Evolutionary conservation across 2,888 invertebrate species (phyloP).

Genomic region (Euzetes globulus): DNA sequence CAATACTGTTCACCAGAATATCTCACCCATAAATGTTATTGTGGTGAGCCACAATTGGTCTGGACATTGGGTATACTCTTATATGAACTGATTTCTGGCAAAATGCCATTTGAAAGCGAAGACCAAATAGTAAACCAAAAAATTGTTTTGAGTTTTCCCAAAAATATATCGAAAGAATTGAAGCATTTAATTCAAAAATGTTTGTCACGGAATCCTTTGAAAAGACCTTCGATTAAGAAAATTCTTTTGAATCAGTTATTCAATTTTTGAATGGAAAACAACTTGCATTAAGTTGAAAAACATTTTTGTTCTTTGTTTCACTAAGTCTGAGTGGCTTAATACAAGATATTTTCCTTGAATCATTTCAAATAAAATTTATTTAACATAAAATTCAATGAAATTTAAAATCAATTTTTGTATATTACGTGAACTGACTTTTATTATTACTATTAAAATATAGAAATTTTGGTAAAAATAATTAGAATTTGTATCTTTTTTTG

Average conservation of each 20-base stretch:
- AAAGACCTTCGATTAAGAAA: conserved; percentile 48
- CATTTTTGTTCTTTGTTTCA: too few relatives aligned
- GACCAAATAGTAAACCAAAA: conserved; percentile 47
- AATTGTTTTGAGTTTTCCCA: conserved; percentile 39
- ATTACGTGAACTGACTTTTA: too few relatives aligned
- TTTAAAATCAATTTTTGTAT: too few relatives aligned
- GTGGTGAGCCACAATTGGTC: conserved; percentile 51
- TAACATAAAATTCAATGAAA: too few relatives aligned
- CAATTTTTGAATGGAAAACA: neutral
- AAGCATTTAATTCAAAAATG: conserved; percentile 50
- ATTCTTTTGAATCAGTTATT: neutral
- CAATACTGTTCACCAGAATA: conserved; percentile 56
- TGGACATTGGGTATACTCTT: conserved; percentile 54
- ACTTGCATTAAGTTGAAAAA: too few relatives aligned
- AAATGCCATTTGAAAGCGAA: conserved; percentile 54
- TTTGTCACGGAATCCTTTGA: conserved; percentile 47
- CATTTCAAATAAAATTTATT: too few relatives aligned
- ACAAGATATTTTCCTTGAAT: too few relatives aligned
- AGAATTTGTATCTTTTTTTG: too few relatives aligned
- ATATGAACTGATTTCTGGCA: conserved; percentile 54
- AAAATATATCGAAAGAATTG: conserved; percentile 45
- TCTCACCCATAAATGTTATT: conserved; percentile 50
- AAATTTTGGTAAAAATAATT: too few relatives aligned
- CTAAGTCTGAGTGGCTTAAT: too few relatives aligned
- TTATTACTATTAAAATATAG: too few relatives aligned